These are phyloP conservation scores for Rhagologus leucostigma DNA, from an alignment of 2,113 vertebrate species.

Conservation along the genomic window DNA sequence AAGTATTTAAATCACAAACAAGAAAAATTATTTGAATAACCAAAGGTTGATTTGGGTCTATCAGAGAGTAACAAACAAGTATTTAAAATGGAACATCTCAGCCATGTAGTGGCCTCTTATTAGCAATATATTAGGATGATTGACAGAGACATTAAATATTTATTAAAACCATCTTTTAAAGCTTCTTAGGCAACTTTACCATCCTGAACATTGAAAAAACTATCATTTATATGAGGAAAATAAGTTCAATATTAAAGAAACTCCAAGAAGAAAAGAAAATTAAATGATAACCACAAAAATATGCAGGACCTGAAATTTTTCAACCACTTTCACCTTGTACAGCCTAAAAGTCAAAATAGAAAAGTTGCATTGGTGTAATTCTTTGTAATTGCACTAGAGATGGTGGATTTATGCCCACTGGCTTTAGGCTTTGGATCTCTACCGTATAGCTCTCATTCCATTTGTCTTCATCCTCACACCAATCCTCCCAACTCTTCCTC, in stretches of 20 bases:
- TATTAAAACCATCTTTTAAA: neutral
- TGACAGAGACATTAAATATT: neutral
- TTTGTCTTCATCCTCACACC: neutral
- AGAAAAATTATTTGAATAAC: neutral
- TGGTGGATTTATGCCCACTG: neutral
- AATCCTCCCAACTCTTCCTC: neutral
- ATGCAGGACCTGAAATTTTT: neutral
- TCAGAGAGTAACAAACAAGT: neutral
- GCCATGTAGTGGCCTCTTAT: neutral
- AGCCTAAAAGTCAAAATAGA: neutral
- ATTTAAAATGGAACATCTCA: neutral
- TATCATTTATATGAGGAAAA: neutral
- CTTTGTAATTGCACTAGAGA: neutral
- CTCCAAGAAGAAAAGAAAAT: neutral
- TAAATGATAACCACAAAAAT: neutral
- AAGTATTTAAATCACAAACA: neutral
- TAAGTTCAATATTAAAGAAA: neutral
- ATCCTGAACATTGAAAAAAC: neutral
- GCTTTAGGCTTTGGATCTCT: neutral
- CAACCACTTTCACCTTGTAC: neutral
- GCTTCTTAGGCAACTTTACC: neutral
- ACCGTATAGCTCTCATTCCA: neutral
- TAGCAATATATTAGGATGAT: neutral
- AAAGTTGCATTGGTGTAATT: neutral
- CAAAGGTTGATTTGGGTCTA: neutral